phyloP scores from a whole-genome alignment of 2,113 vertebrate genomes.

The Gallinago paraguaiae region DNA sequence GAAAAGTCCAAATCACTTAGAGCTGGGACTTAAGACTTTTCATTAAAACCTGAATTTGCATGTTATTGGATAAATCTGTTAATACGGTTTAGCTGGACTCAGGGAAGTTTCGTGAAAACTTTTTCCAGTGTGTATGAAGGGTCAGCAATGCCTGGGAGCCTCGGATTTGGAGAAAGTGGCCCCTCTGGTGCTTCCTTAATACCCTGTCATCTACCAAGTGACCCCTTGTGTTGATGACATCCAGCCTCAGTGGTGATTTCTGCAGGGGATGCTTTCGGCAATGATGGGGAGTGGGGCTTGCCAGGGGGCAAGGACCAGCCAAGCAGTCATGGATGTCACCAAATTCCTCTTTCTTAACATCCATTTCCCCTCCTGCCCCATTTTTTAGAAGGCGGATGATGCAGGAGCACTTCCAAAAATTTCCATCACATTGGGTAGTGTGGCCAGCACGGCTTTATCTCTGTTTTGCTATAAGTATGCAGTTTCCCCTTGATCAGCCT shows the following conservation, averaged over 20 bases:
- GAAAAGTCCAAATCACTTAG: conserved; percentile 60
- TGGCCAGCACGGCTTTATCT: neutral
- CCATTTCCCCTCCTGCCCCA: fast-evolving
- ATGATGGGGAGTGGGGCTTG: neutral
- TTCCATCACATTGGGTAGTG: fast-evolving
- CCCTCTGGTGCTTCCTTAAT: neutral
- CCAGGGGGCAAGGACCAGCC: neutral
- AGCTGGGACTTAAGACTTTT: conserved; percentile 59
- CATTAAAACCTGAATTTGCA: conserved; percentile 68
- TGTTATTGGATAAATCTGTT: conserved; percentile 66
- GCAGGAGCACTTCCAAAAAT: neutral
- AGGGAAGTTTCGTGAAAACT: conserved; percentile 40
- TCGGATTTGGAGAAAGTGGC: neutral
- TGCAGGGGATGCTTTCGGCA: neutral
- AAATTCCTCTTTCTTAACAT: neutral
- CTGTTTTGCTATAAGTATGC: neutral
- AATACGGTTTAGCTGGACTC: conserved; percentile 60
- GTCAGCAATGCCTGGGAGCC: neutral
- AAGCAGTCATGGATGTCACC: neutral
- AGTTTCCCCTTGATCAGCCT: neutral
- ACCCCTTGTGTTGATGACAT: no score
- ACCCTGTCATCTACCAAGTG: fast-evolving
- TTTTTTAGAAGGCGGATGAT: fast-evolving
- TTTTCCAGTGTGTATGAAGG: neutral
- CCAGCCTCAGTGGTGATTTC: fast-evolving